phyloP scores from a whole-genome alignment of 2,888 invertebrate genomes.

The Nomada hirtipes region DNA sequence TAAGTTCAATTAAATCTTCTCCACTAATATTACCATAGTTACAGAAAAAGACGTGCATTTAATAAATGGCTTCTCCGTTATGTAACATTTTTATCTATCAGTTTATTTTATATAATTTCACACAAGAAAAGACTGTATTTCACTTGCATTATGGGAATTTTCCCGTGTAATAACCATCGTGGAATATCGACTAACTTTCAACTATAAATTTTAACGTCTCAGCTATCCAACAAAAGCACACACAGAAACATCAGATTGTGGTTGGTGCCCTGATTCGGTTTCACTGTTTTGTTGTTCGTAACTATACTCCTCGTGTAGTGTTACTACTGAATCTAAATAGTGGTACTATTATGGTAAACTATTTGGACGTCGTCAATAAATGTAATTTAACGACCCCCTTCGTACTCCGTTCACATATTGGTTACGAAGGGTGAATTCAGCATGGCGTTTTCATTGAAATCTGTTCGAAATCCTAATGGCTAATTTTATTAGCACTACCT shows the following conservation, averaged over 20 bases:
- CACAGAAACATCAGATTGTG: not conserved
- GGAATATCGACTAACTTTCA: conserved; percentile 66
- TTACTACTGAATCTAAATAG: too few relatives aligned
- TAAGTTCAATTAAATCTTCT: conserved; percentile 19
- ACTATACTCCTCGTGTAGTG: too few relatives aligned
- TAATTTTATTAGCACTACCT: too few relatives aligned
- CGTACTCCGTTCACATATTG: too few relatives aligned
- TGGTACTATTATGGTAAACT: too few relatives aligned
- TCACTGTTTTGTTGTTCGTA: too few relatives aligned
- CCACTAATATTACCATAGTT: not conserved
- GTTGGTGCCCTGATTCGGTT: too few relatives aligned
- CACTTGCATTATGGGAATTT: conserved; percentile 24
- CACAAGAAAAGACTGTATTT: conserved; percentile 7
- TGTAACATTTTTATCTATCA: conserved; percentile 17
- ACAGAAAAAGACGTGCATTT: not conserved
- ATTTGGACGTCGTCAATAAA: too few relatives aligned
- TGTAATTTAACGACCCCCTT: too few relatives aligned
- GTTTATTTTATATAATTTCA: conserved; percentile 28
- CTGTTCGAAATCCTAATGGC: too few relatives aligned
- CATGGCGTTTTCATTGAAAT: too few relatives aligned
- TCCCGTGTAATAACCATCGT: conserved; percentile 42
- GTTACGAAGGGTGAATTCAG: too few relatives aligned
- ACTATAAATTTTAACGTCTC: conserved; percentile 60
- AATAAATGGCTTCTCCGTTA: not conserved
- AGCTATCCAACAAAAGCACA: conserved; percentile 20